Base-by-base conservation (phyloP, 2,797 vertebrate species). In the Scleropages formosus region DNA sequence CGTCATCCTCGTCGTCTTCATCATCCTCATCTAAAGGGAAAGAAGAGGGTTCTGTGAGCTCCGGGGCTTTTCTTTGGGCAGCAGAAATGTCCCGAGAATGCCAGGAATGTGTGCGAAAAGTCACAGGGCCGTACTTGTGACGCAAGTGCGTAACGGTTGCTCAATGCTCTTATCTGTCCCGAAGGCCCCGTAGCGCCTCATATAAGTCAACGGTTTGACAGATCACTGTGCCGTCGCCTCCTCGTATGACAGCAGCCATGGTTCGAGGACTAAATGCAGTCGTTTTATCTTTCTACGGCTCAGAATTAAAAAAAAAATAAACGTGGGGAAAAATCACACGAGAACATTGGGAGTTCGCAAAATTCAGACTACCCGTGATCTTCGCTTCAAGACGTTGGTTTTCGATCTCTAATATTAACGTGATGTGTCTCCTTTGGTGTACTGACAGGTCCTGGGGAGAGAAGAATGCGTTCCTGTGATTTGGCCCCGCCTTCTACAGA, bases 1-100 rank as follows among this genome's bases (percentile, higher is more conserved):
- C 92, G 0, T 92, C 92, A 0, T 93, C 92, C 0, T 91, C 92
- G 0, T 90, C 91, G 0, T 90, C 91, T 0, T 91, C 91, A 0
- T 91, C 91, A 0, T 92, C 91, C 0, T 91, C 90, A 0, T 92
- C 91, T 89, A 82, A 63, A 61, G n/a, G 13, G 72, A 60, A 72
- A 20, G 22, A 58, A n/a, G 66, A 80, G 0, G 79, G 3, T 73
- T 81, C 70, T 74, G 73, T 81, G 70, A 87, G 51, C 75, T 75
- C 74, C 85, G 82, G 68, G 7, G 82, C 82, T 53, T 20, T 27
- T 61, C 64, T 64, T 73, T 44, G 66, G 7, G 20, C n/a, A 26
- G 16, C 8, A 10, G 66, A n/a, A 16, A 2, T n/a, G 26, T 75
- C 6, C 31, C 31, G 31, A 39, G 47, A 12, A 77, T 16, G 80